Conservation (phyloP, 2,113 vertebrate genomes). For the Psammodynastes pulverulentus region DNA sequence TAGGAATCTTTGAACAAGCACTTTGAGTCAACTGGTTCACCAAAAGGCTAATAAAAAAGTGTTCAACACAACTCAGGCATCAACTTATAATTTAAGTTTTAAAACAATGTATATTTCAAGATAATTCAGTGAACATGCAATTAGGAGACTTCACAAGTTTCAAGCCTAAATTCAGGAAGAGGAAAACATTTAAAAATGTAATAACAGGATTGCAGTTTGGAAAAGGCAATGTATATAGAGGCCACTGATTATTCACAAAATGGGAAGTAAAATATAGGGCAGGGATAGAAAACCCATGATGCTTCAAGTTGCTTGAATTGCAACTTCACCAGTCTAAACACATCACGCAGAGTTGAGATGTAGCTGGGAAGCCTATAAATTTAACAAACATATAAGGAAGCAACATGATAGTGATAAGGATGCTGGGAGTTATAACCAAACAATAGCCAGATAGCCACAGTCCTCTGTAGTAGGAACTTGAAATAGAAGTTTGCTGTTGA, state of each 20-base stretch:
- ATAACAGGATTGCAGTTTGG: neutral
- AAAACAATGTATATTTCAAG: constrained; percentile 5
- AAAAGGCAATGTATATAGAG: neutral
- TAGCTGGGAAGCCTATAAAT: neutral
- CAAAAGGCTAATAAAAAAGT: constrained; percentile 32
- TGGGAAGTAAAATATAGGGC: neutral
- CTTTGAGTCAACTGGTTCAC: constrained; percentile 38
- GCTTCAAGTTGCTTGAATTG: neutral
- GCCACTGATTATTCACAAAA: neutral
- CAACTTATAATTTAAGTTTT: neutral
- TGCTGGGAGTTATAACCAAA: neutral
- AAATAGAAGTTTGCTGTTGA: too few species aligned
- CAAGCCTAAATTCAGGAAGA: neutral
- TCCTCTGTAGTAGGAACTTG: too few species aligned
- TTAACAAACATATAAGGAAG: neutral
- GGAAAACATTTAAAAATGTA: neutral
- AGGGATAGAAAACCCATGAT: neutral
- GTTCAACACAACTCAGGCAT: constrained; percentile 18
- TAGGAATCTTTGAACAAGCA: constrained; percentile 32
- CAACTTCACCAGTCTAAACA: neutral
- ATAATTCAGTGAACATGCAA: neutral
- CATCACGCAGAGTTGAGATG: neutral
- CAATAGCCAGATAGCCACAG: too few species aligned
- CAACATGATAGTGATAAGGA: too few species aligned
- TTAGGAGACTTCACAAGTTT: neutral